Evolutionary conservation across 2,797 vertebrate genomes (phyloP).

Genomic region (Sternotherus odoratus): DNA sequence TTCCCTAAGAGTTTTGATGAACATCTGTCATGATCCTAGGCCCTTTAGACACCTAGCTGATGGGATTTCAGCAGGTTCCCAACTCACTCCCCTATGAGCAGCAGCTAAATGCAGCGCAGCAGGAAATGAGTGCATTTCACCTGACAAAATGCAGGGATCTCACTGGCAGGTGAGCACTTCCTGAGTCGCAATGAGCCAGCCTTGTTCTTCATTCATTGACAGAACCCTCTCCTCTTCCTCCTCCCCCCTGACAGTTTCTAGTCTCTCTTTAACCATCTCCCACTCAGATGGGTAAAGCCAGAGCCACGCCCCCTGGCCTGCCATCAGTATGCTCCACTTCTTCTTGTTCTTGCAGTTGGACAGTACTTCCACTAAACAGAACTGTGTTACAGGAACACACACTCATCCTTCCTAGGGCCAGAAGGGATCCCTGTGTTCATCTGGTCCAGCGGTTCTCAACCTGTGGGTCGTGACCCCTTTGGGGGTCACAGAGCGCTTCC

Average conservation of each 20-base stretch:
- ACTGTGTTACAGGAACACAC: too few species aligned
- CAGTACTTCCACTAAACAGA: not conserved
- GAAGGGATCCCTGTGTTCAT: too few species aligned
- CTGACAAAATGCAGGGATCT: too few species aligned
- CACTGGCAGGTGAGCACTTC: too few species aligned
- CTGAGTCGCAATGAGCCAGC: too few species aligned
- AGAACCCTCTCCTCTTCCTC: not conserved
- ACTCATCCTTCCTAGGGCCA: too few species aligned
- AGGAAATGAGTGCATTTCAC: too few species aligned
- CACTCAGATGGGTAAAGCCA: not conserved
- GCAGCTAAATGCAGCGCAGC: not conserved
- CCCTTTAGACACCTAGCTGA: not conserved
- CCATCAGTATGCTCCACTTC: not conserved
- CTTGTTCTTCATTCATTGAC: not conserved
- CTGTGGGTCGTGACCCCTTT: too few species aligned
- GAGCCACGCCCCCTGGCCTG: not conserved
- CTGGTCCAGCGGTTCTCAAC: too few species aligned
- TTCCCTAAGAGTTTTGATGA: too few species aligned
- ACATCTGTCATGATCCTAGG: not conserved
- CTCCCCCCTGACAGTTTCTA: not conserved
- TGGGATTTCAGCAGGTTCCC: not conserved
- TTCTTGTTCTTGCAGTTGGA: not conserved
- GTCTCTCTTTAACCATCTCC: not conserved
- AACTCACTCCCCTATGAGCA: not conserved
- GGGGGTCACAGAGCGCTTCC: too few species aligned